Base-by-base conservation (phyloP, 2,888 invertebrate species). In the Arctia plantaginis region DNA sequence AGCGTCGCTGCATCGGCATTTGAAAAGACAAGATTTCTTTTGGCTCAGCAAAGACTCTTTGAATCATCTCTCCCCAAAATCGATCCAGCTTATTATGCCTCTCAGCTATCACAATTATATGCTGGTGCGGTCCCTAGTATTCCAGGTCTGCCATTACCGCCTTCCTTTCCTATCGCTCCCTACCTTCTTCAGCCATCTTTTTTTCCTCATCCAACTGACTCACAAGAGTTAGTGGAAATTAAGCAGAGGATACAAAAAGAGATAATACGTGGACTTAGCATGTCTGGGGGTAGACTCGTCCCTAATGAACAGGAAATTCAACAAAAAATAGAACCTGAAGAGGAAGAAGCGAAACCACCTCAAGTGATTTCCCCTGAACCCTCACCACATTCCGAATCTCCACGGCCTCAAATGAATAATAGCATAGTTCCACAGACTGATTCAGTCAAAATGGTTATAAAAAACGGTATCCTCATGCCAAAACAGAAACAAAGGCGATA, bases 401-500 rank as follows among this genome's bases (percentile, higher is more conserved):
- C 94, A 44, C 88, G 95, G 72, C 94, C 96, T 39, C 93, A 95
- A 33, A 92, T 96, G 30, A 96, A 95, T 69, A 94, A 91, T 76
- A 90, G 85, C 71, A 79, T 94, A n/a, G 87, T 90, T 15, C 88
- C 93, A 0, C 95, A 93, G 81, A 96, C 96, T 0, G 97, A 97
- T 86, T 97, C 97, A 0, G 97, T 98, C 0, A 98, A 98, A 91
- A 98, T 98, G 98, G 98, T 98, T 0, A 98, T 98, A 73, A 98
- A 98, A 91, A 98, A 98, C 87, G 98, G 98, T 0, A 97, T 98
- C 0, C 94, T 98, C 3, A 98, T 98, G 97, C 98, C 98, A 1
- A 99, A 99, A 86, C 98, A 98, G 88, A 99, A 99, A 87, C 99
- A 99, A 91, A 95, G 98, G 70, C 97, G 99, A 65, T 99, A 99